Base-by-base conservation (phyloP, 2,113 vertebrate species). In the Neotragus pygmaeus region DNA sequence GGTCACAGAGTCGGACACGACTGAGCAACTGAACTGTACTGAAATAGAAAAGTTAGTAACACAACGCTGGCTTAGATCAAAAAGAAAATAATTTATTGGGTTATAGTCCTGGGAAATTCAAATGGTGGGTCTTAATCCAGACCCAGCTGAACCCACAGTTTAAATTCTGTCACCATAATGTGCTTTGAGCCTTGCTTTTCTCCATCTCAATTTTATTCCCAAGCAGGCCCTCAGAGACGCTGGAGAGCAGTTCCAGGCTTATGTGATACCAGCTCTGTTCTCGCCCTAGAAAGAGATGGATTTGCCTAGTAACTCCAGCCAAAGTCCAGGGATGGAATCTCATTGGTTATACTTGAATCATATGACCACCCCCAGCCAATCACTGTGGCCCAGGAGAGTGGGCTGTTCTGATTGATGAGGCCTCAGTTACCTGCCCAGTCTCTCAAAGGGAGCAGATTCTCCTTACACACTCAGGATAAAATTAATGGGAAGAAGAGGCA, bases 211-310 rank as follows among this genome's bases (percentile, higher is more conserved):
- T 45, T 15, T 60, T 27, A 60, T 49, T 43, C 60, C 91, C 10
- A 13, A 73, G 55, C 25, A 77, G 45, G 15, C 8, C 53, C 17
- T 39, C 53, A 43, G 10, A 45, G n/a, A 28, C 1, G 2, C 30
- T 17, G 17, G 57, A 0, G 1, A 5, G 14, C 12, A 16, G 27
- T 14, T 49, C 3, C 17, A 43, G 13, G 55, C 7, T 19, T 25
- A 8, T 19, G 47, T 12, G 47, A 30, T 2, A 4, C 2, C 25
- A 47, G 30, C 11, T 25, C 39, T 47, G 25, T 2, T 2, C 4
- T 43, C n/a, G 8, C 70, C 3, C 30, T 16, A 1, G 12, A 57
- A 64, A 58, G 21, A 85, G 4, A 80, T 14, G 2, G 19, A 5
- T n/a, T 57, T 62, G 13, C n/a, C 33, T 25, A 21, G 7, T 0